Percentiles rank a stretch among this genome's conserved stretches.
Conservation (phyloP, 2,797 vertebrate genomes). For the Schizothorax lantsangensis region DNA sequence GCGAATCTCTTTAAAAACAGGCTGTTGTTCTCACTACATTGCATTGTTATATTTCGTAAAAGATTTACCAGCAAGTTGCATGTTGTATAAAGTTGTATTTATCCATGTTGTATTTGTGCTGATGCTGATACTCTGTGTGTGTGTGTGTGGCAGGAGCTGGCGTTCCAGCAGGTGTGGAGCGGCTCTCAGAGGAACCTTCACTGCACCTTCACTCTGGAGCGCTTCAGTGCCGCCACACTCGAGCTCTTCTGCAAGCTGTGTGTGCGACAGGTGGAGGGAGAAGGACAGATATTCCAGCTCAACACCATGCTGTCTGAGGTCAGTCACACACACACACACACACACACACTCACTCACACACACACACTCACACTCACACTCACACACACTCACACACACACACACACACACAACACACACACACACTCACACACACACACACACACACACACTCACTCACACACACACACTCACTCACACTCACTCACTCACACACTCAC, state of each 20-base stretch:
- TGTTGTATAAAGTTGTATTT: too few relatives aligned
- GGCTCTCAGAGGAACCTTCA: conserved; percentile 94
- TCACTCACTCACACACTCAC: too few relatives aligned
- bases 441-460: too few relatives aligned
- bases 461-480: too few relatives aligned
- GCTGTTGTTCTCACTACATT: too few relatives aligned
- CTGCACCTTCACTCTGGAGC: conserved; percentile 94
- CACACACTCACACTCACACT: too few relatives aligned
- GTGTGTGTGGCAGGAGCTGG: conserved; percentile 84
- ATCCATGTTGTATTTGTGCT: too few relatives aligned
- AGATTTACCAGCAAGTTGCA: too few relatives aligned
- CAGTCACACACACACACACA: conserved; percentile 30
- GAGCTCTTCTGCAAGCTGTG: conserved; percentile 95
- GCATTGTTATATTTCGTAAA: too few relatives aligned
- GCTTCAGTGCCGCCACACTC: conserved; percentile 85
- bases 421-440: too few relatives aligned
- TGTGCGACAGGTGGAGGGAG: conserved; percentile 95
- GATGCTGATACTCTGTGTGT: background rate
- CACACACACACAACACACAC: too few relatives aligned
- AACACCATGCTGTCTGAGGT: conserved; percentile 94
- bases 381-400: too few relatives aligned
- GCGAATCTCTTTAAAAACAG: background rate
- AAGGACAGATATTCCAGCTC: conserved; percentile 98
- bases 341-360: background rate
- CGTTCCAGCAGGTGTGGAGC: conserved; percentile 94